A percentile compares a stretch with the other conserved stretches of the same genome.
These are phyloP conservation scores for Pipistrellus nathusii DNA, from an alignment of 2,797 vertebrate genomes.

Conservation along the genomic window DNA sequence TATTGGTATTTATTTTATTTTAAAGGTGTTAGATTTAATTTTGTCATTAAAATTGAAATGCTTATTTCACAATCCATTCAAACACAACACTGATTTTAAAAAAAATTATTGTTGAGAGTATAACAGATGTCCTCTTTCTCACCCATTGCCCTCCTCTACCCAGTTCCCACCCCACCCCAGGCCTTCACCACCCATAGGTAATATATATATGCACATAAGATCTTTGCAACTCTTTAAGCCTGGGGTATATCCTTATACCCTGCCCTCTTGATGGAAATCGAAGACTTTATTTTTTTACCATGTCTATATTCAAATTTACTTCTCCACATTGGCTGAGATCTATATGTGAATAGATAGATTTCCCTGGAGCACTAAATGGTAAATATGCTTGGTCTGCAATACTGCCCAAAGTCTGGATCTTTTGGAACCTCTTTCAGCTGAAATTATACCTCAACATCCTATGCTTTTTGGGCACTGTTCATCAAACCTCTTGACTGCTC, in stretches of 20 bases:
- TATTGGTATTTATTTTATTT: conserved; percentile 84
- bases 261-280: neutral
- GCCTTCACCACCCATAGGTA: too few relatives aligned
- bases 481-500: neutral
- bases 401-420: neutral
- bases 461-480: neutral
- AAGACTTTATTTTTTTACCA: conserved; percentile 7
- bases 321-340: conserved; percentile 47
- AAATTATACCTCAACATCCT: conserved; percentile 31
- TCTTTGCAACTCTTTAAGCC: neutral
- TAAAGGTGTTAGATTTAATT: conserved; percentile 66
- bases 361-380: neutral
- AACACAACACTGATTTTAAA: conserved; percentile 42
- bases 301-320: neutral
- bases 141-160: too few relatives aligned
- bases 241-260: neutral
- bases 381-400: neutral
- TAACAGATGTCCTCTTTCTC: too few relatives aligned
- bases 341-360: conserved; percentile 26
- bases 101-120: too few relatives aligned
- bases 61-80: conserved; percentile 12
- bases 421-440: neutral
- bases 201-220: too few relatives aligned
- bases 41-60: conserved; percentile 46
- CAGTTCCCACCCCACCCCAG: too few relatives aligned